phyloP scores from a whole-genome alignment of 2,888 invertebrate species.

The Idaea biselata region DNA sequence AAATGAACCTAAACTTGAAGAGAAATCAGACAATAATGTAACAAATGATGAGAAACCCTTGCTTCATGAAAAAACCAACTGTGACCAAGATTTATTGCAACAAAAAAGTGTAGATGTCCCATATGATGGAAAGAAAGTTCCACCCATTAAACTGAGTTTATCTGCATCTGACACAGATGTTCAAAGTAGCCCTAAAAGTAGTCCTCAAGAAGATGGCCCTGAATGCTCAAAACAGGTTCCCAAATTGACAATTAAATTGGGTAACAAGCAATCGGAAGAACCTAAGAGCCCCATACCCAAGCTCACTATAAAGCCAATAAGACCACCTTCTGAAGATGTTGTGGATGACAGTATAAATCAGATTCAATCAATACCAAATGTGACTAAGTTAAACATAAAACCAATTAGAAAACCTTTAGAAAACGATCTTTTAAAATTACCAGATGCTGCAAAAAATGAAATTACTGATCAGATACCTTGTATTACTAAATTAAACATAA shows the following conservation, averaged over 20 bases:
- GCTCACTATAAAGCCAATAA: conserved; percentile 64
- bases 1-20: conserved; percentile 9
- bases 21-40: conserved; percentile 5
- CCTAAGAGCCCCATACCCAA: conserved; percentile 65
- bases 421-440: conserved; percentile 37
- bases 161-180: conserved; percentile 18
- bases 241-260: conserved; percentile 74
- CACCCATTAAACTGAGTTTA: conserved; percentile 54
- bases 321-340: conserved; percentile 41
- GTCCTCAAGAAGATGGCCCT: conserved; percentile 34
- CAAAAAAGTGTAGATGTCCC: conserved; percentile 19
- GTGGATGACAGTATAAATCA: conserved; percentile 27
- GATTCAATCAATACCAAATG: conserved; percentile 47
- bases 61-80: conserved; percentile 12
- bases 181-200: conserved; percentile 33
- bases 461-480: conserved; percentile 56
- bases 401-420: conserved; percentile 60
- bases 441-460: conserved; percentile 28
- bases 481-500: conserved; percentile 73
- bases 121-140: conserved; percentile 44
- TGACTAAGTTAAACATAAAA: conserved; percentile 67
- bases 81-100: conserved; percentile 14
- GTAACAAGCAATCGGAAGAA: conserved; percentile 62
- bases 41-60: neutral
- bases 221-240: conserved; percentile 66